phyloP scores from a whole-genome alignment of 37 sponge, comb jelly and placozoan species.

The Oopsacas minuta region DNA sequence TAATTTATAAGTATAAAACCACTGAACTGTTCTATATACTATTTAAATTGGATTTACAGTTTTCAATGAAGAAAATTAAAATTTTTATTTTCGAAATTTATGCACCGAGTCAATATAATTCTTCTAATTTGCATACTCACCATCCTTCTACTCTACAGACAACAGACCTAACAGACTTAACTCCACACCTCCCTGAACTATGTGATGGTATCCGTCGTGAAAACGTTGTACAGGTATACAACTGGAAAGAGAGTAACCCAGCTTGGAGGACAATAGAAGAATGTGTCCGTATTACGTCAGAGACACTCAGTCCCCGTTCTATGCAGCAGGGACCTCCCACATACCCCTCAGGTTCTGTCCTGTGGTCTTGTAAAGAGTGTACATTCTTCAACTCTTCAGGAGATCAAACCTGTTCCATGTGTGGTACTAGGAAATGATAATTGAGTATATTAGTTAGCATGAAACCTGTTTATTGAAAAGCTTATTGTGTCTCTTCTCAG shows the following conservation, averaged over 20 bases:
- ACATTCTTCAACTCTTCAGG: background rate
- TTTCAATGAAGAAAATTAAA: too few species aligned
- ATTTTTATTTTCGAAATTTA: too few species aligned
- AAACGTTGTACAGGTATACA: conserved; percentile 20
- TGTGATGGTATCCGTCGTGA: conserved; percentile 31
- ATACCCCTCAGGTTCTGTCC: background rate
- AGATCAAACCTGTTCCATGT: background rate
- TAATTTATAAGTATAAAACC: too few species aligned
- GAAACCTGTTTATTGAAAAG: background rate
- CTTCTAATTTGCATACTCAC: too few species aligned
- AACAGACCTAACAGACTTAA: background rate
- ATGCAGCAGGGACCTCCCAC: background rate
- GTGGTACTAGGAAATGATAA: background rate
- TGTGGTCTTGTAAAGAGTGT: background rate
- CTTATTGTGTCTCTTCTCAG: background rate
- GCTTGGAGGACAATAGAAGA: conserved; percentile 48
- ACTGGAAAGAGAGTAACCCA: conserved; percentile 38
- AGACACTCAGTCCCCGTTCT: background rate
- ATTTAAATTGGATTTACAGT: too few species aligned
- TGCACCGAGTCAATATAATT: too few species aligned
- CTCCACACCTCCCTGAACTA: conserved; percentile 38
- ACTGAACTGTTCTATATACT: too few species aligned
- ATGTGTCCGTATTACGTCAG: conserved; percentile 6
- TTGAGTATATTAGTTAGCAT: background rate
- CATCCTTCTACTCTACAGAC: too few species aligned